phyloP scores from a whole-genome alignment of 2,888 invertebrate genomes.

The Metopia argyrocephala region DNA sequence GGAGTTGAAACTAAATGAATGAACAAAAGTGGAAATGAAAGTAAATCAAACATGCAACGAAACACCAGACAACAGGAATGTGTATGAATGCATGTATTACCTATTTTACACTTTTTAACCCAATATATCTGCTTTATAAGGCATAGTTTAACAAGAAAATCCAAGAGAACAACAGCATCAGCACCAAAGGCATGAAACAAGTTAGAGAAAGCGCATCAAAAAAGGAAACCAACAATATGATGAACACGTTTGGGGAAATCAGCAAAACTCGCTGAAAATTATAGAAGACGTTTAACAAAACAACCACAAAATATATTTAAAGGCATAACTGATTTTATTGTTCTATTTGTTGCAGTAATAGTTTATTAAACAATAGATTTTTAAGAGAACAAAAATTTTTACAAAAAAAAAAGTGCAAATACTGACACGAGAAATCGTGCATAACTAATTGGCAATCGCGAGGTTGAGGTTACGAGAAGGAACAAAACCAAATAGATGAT shows the following conservation, averaged over 20 bases:
- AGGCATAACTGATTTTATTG: conserved; percentile 18
- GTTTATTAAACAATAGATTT: conserved; percentile 36
- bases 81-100: not conserved
- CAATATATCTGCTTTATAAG: not conserved
- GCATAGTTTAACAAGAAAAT: not conserved
- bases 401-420: conserved; percentile 37
- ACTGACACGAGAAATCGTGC: conserved; percentile 55
- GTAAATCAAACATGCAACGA: conserved; percentile 47
- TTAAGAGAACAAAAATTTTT: not conserved
- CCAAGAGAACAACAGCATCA: not conserved
- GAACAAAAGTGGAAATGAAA: conserved; percentile 49
- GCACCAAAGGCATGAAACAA: not conserved
- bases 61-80: conserved; percentile 24
- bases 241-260: conserved; percentile 58
- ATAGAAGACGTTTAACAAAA: not conserved
- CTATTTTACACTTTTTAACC: not conserved
- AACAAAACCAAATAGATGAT: not conserved
- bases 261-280: conserved; percentile 34
- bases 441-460: conserved; percentile 45
- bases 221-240: conserved; percentile 23
- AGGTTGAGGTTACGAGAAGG: not conserved
- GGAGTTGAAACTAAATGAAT: conserved; percentile 31
- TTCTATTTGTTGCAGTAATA: conserved; percentile 20
- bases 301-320: too few relatives aligned
- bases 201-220: not conserved